Percentiles rank a stretch among this genome's conserved stretches.
These are phyloP conservation scores for Megalonaias nervosa DNA, from an alignment of 1,140 invertebrate species.

Conservation along the genomic window DNA sequence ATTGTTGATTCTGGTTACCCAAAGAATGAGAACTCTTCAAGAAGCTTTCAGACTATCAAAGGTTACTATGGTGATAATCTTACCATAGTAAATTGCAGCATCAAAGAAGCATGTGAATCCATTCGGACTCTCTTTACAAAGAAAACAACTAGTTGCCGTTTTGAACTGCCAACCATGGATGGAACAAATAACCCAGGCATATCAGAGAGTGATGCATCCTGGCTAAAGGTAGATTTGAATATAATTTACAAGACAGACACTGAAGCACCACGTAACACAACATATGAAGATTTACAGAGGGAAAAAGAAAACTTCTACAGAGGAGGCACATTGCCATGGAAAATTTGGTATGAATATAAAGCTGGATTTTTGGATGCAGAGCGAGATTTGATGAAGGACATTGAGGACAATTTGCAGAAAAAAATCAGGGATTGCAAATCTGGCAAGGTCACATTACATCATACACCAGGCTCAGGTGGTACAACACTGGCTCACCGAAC, in stretches of 20 bases:
- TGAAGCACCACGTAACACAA: conserved; percentile 9
- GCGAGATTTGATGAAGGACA: conserved; percentile 25
- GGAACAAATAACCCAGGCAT: conserved; percentile 11
- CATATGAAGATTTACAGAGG: conserved; percentile 24
- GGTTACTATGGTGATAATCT: too few species aligned
- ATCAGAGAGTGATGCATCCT: conserved; percentile 32
- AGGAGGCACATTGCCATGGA: conserved; percentile 50
- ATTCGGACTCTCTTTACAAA: too few species aligned
- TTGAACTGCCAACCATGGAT: conserved; percentile 27
- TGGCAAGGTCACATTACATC: conserved; percentile 13
- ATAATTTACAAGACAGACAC: conserved; percentile 40
- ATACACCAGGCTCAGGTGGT: conserved; percentile 40
- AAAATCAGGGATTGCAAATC: conserved; percentile 18
- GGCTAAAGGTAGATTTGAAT: conserved; percentile 48
- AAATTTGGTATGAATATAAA: conserved; percentile 37
- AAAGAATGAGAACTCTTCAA: too few species aligned
- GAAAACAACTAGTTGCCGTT: background rate
- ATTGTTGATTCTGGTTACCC: too few species aligned
- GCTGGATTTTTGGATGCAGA: conserved; percentile 38
- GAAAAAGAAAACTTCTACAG: conserved; percentile 45
- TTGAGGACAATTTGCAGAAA: conserved; percentile 21
- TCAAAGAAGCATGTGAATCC: too few species aligned
- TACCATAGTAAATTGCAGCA: too few species aligned
- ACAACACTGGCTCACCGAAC: conserved; percentile 39
- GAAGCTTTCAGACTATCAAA: too few species aligned